Evolutionary conservation across 2,888 invertebrate species (phyloP), one percentile per base, ranked within the genome.

Genomic region (Ommatoiulus sabulosus): DNA sequence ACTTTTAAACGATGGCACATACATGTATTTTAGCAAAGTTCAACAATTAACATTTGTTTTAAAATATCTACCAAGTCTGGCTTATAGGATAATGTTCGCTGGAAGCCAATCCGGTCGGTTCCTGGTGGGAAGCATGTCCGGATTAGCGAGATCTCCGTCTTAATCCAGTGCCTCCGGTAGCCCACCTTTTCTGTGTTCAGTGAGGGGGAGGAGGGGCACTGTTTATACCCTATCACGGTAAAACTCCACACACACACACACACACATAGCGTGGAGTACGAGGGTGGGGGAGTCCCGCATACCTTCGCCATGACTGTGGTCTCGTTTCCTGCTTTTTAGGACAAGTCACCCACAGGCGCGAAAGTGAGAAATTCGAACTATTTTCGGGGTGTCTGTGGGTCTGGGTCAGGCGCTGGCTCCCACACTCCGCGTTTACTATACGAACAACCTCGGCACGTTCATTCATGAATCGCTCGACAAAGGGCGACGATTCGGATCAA

Each of bases 201-300:
- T 4, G 72, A 72, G 72, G 72, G 72, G 63, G 63, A n/a, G 20
- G 63, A 20, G 52, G 52, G 52, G 52, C 35, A 35, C 12, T 3
- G 48, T 48, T 48, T 48, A 0, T 0, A 48, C 48, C 48, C 48
- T 48, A 48, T 48, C 48, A 48, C 48, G 48, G 48, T 35, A 35
- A 35, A 35, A 35, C 35, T 35, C 2, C 35, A 35, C 35, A 35
- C 35, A 35, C 52, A n/a, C n/a, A n/a, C n/a, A n/a, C n/a, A n/a
- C 35, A 35, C 35, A 35, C 35, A 2, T 35, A 35, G 35, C 35
- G 35, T 35, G 35, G 35, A 1, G 35, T 35, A 17, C 20, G 4
- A 63, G 63, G 72, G 72, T 72, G 72, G 24, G 72, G 72, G 72
- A 24, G 72, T n/a, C 72, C 72, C 72, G 72, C 72, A 72, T 72